Percentiles rank a stretch among this genome's conserved stretches.
These are phyloP conservation scores for Procavia capensis DNA, from an alignment of 2,113 vertebrate genomes.

Conservation along the genomic window DNA sequence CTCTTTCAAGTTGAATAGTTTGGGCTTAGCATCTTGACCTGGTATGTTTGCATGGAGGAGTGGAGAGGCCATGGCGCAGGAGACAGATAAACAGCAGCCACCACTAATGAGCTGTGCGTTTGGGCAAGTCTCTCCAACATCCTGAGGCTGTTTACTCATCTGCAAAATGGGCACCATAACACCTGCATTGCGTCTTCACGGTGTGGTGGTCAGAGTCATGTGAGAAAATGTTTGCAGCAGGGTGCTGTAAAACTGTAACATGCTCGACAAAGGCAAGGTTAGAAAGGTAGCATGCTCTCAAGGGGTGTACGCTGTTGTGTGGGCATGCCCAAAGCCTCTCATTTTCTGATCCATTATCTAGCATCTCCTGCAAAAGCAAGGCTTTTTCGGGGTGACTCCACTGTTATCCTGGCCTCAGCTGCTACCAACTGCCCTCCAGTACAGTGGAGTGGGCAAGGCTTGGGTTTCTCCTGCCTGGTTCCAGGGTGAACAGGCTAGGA, in stretches of 20 bases:
- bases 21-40: background rate
- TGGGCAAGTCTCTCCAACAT: conserved; percentile 32
- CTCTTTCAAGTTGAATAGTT: background rate
- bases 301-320: rapidly evolving
- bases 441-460: rapidly evolving
- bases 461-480: background rate
- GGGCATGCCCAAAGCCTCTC: rapidly evolving
- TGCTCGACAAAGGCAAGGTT: rapidly evolving
- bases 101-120: conserved; percentile 3
- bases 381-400: rapidly evolving
- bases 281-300: rapidly evolving
- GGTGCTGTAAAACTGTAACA: background rate
- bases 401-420: too few relatives aligned
- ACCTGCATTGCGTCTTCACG: conserved; percentile 54
- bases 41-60: background rate
- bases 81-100: background rate
- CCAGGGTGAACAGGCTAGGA: conserved; percentile 6
- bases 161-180: conserved; percentile 72
- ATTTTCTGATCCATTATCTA: background rate
- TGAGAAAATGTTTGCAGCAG: background rate
- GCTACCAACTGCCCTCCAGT: rapidly evolving
- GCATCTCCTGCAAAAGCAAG: background rate
- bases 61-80: background rate
- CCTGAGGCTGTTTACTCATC: conserved; percentile 74
- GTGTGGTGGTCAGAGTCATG: conserved; percentile 40